Conservation (phyloP, 2,797 vertebrate genomes). For the Psittacula echo region DNA sequence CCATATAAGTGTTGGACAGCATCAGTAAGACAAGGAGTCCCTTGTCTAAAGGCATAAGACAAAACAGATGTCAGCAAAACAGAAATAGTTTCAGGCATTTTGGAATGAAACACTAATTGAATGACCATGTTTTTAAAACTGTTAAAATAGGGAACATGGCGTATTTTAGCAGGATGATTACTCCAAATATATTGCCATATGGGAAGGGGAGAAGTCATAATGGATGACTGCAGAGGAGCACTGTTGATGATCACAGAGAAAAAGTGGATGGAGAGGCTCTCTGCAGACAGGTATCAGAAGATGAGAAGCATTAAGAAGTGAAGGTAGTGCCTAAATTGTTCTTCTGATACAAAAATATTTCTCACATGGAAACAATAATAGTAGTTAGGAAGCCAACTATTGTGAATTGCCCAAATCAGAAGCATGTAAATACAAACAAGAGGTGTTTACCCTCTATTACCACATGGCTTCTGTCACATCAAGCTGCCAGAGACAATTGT, state of each 20-base stretch:
- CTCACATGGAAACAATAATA: background rate
- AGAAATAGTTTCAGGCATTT: background rate
- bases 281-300: background rate
- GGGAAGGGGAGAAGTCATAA: background rate
- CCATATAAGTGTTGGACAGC: background rate
- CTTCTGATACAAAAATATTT: background rate
- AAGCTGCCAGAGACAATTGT: background rate
- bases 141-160: background rate
- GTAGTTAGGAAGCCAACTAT: background rate
- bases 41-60: background rate
- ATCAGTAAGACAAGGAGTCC: background rate
- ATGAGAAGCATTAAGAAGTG: background rate
- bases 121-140: background rate
- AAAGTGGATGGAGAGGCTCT: background rate
- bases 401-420: background rate
- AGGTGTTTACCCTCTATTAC: background rate
- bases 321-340: background rate
- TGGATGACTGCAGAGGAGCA: background rate
- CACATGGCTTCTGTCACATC: background rate
- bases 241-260: background rate
- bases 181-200: background rate
- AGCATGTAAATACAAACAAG: background rate
- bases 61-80: background rate
- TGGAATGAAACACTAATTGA: background rate
- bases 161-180: background rate